Evolutionary conservation across 2,797 vertebrate genomes (phyloP).

Genomic region (Hippopotamyrus pictus): DNA sequence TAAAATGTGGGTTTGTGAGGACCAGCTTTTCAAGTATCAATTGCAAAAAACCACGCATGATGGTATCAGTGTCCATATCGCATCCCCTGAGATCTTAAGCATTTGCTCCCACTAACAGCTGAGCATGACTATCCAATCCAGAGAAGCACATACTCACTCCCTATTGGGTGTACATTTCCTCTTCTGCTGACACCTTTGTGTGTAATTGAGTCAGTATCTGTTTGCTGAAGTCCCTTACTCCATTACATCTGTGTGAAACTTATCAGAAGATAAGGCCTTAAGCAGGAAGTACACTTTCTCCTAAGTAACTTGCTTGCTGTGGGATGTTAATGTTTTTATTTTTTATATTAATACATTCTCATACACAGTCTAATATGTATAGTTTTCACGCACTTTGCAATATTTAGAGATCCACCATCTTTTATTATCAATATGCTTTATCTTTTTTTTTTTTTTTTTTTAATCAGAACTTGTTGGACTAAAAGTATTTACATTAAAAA

Average conservation of each 20-base stretch:
- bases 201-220: not conserved
- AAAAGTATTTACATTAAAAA: slow-evolving; percentile 73
- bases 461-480: slow-evolving; percentile 61
- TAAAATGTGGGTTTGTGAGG: not conserved
- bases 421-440: slow-evolving; percentile 52
- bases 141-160: not conserved
- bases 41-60: not conserved
- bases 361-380: slow-evolving; percentile 61
- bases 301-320: slow-evolving; percentile 14
- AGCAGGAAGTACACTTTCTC: not conserved
- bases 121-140: not conserved
- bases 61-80: not conserved
- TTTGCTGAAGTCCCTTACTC: not conserved
- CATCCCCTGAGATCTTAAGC: not conserved
- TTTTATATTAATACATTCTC: slow-evolving; percentile 62
- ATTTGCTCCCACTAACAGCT: not conserved
- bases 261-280: not conserved
- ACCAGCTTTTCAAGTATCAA: not conserved
- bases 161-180: not conserved
- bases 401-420: slow-evolving; percentile 67
- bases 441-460: slow-evolving; percentile 35
- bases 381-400: slow-evolving; percentile 39
- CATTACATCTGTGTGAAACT: not conserved
- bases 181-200: not conserved
- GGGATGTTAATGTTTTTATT: slow-evolving; percentile 44